Percentiles rank a stretch among this genome's conserved stretches.
Conservation (phyloP, 2,797 vertebrate species). For the Sternotherus odoratus region DNA sequence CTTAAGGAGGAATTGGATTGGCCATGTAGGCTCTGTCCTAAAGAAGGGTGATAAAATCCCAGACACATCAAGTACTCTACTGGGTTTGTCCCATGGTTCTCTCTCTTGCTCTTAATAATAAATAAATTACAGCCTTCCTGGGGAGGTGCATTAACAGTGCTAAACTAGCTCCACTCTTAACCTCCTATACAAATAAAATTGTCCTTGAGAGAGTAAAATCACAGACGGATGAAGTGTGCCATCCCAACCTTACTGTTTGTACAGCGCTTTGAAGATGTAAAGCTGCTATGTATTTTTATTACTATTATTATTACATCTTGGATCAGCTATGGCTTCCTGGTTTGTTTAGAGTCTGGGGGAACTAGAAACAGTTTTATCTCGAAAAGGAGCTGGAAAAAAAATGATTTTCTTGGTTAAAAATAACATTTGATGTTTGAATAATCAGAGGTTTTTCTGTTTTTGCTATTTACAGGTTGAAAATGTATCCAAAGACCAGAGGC, state of each 20-base stretch:
- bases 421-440: neutral
- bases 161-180: neutral
- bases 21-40: neutral
- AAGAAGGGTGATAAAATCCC: neutral
- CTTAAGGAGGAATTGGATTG: neutral
- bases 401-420: neutral
- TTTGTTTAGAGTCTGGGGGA: neutral
- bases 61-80: neutral
- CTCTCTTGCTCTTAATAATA: neutral
- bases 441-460: neutral
- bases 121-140: neutral
- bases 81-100: neutral
- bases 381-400: neutral
- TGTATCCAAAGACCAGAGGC: conserved; percentile 6
- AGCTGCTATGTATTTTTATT: neutral
- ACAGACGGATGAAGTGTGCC: neutral
- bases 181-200: neutral
- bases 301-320: neutral
- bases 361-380: neutral
- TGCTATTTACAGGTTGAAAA: conserved; percentile 32
- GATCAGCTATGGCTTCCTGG: neutral
- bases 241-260: neutral
- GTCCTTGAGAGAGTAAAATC: conserved; percentile 46
- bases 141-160: neutral
- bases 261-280: neutral